Evolutionary conservation across 2,113 vertebrate species (phyloP).

Genomic region (Brienomyrus brachyistius): DNA sequence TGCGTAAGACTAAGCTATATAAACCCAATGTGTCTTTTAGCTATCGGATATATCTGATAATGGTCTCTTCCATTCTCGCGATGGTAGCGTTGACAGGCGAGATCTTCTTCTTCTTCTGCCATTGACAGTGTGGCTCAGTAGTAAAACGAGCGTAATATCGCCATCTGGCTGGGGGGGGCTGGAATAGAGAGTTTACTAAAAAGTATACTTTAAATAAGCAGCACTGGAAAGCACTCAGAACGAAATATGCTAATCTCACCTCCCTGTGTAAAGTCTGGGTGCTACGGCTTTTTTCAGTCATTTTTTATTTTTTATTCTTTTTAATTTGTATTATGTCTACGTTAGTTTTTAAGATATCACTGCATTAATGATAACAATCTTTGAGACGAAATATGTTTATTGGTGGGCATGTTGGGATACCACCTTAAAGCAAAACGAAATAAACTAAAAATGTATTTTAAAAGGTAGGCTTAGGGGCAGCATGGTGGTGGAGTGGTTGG

Average conservation of each 20-base stretch:
- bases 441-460: too few species aligned
- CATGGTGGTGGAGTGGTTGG: too few species aligned
- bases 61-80: conserved; percentile 23
- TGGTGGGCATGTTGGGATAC: neutral
- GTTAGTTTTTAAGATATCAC: too few species aligned
- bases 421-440: neutral
- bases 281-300: neutral
- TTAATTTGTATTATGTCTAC: too few species aligned
- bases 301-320: neutral
- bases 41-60: neutral
- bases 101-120: neutral
- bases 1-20: neutral
- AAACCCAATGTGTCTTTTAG: neutral
- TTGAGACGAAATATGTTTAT: neutral
- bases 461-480: too few species aligned
- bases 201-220: neutral
- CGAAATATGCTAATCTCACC: neutral
- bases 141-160: neutral
- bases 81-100: neutral
- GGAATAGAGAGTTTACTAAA: neutral
- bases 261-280: neutral
- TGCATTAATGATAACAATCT: too few species aligned
- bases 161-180: neutral
- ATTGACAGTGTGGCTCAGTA: fast-evolving
- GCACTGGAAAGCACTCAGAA: neutral